Percentiles rank a stretch among this genome's conserved stretches.
Evolutionary conservation across 2,888 invertebrate genomes (phyloP).

Genomic region (Alviniconcha strummeri): DNA sequence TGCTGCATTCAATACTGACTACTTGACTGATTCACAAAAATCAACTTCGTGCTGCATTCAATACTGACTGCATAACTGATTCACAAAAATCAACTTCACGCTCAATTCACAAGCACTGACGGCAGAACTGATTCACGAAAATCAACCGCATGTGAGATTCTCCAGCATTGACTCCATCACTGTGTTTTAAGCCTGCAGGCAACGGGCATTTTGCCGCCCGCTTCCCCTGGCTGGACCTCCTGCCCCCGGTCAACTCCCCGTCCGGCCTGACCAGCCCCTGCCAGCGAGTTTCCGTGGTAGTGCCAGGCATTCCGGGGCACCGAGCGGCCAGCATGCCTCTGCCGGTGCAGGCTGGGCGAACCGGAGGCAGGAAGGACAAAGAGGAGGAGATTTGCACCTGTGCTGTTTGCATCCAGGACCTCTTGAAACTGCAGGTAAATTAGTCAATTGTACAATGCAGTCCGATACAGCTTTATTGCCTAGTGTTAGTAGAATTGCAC

Average conservation of each 20-base stretch:
- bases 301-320: neutral
- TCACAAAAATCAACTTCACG: too few relatives aligned
- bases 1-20: too few relatives aligned
- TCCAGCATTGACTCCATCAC: neutral
- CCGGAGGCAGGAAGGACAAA: neutral
- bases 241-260: slow-evolving; percentile 59
- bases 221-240: slow-evolving; percentile 60
- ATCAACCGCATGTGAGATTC: too few relatives aligned
- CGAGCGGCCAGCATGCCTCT: slow-evolving; percentile 28
- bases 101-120: too few relatives aligned
- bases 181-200: slow-evolving; percentile 51
- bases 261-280: slow-evolving; percentile 50
- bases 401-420: slow-evolving; percentile 32
- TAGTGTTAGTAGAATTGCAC: neutral
- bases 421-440: slow-evolving; percentile 65
- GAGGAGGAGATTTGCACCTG: slow-evolving; percentile 29
- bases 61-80: too few relatives aligned
- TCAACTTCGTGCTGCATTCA: too few relatives aligned
- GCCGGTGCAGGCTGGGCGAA: slow-evolving; percentile 13
- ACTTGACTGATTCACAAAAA: too few relatives aligned
- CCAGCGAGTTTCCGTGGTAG: slow-evolving; percentile 43
- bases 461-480: too few relatives aligned
- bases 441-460: neutral
- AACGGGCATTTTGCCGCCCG: slow-evolving; percentile 62
- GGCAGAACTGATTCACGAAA: too few relatives aligned